phyloP scores from a whole-genome alignment of 2,113 vertebrate species.

The Rhipidura dahli region DNA sequence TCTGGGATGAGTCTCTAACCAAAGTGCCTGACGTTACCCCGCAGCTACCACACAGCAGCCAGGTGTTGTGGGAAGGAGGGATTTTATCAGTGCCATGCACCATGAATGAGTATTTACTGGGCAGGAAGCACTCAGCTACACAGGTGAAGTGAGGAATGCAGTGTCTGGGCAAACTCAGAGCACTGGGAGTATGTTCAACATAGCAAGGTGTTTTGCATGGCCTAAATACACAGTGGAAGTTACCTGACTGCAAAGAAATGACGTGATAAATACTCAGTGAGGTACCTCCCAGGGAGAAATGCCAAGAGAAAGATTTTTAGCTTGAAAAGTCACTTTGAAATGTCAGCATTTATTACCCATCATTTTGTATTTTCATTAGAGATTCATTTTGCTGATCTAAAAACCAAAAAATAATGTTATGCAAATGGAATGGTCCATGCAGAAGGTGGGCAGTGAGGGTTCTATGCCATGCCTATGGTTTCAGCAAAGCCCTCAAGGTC shows the following conservation, averaged over 20 bases:
- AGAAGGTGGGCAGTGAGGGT: neutral
- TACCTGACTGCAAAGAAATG: neutral
- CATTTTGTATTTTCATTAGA: neutral
- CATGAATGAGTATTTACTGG: conserved; percentile 55
- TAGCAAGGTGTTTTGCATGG: neutral
- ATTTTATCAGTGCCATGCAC: conserved; percentile 34
- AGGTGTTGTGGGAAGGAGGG: conserved; percentile 15
- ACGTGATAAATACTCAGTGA: neutral
- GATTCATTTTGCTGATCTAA: neutral
- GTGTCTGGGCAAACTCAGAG: neutral
- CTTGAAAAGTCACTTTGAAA: neutral
- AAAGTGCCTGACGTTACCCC: neutral
- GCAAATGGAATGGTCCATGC: neutral
- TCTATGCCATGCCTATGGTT: neutral
- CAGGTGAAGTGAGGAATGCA: neutral
- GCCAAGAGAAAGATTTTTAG: neutral
- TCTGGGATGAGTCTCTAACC: neutral
- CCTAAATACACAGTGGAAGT: neutral
- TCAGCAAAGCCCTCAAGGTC: neutral
- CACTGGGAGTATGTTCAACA: neutral
- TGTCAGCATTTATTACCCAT: neutral
- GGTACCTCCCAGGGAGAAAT: neutral
- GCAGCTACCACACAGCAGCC: neutral
- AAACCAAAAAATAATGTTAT: neutral
- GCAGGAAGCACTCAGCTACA: conserved; percentile 22